Percentiles rank a stretch among this genome's conserved stretches.
phyloP scores from a whole-genome alignment of 1,140 invertebrate genomes.

The Grapholita molesta region DNA sequence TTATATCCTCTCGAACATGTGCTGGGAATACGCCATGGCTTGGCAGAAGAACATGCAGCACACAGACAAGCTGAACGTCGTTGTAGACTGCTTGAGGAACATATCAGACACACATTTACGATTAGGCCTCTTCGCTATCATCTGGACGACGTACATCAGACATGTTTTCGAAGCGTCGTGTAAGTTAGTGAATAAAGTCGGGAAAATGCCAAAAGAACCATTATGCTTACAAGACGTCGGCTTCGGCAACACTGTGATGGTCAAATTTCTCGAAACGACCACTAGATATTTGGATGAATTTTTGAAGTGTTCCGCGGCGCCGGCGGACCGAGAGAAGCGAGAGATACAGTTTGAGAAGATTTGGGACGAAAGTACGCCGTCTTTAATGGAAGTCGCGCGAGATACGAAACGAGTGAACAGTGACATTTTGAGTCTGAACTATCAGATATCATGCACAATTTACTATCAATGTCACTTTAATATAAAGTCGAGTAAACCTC shows the following conservation, averaged over 20 bases:
- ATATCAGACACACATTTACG: constrained; percentile 82
- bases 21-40: constrained; percentile 92
- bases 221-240: constrained; percentile 87
- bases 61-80: constrained; percentile 81
- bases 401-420: constrained; percentile 86
- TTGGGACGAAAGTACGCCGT: constrained; percentile 82
- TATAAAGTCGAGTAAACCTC: constrained; percentile 85
- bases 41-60: constrained; percentile 90
- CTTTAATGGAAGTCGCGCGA: constrained; percentile 87
- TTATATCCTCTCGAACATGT: constrained; percentile 89
- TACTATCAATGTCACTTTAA: constrained; percentile 89
- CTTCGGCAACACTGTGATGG: constrained; percentile 83
- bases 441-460: constrained; percentile 86
- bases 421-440: constrained; percentile 87
- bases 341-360: constrained; percentile 83
- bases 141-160: constrained; percentile 92
- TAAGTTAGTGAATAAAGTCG: constrained; percentile 92
- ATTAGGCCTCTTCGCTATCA: constrained; percentile 87
- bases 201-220: constrained; percentile 91
- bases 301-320: constrained; percentile 79
- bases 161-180: constrained; percentile 85
- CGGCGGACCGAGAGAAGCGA: constrained; percentile 67
- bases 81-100: constrained; percentile 80
- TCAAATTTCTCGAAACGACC: constrained; percentile 84
- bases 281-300: constrained; percentile 88